Percentiles rank a stretch among this genome's conserved stretches.
These are phyloP conservation scores for Dascyllus trimaculatus DNA, from an alignment of 2,113 vertebrate species.

Conservation along the genomic window DNA sequence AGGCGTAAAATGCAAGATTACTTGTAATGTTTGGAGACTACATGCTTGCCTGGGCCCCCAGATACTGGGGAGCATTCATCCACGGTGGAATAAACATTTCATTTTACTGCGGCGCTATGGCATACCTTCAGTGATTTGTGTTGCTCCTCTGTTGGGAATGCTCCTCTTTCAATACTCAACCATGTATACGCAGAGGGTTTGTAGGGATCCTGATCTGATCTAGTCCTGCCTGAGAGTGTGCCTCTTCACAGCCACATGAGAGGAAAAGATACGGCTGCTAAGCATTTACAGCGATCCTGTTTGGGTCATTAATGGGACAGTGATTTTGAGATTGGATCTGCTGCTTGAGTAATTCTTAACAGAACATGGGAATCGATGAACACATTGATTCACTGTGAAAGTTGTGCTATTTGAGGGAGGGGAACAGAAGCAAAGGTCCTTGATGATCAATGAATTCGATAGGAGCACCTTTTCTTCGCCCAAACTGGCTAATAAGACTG, in stretches of 20 bases:
- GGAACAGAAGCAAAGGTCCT: constrained; percentile 44
- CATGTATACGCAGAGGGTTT: not conserved
- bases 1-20: constrained; percentile 61
- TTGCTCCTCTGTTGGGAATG: not conserved
- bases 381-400: constrained; percentile 57
- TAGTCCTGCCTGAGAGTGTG: not conserved
- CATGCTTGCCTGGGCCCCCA: constrained; percentile 36
- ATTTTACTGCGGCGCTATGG: constrained; percentile 20
- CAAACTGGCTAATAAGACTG: constrained; percentile 67
- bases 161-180: constrained; percentile 11
- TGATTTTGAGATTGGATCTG: constrained; percentile 52
- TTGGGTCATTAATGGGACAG: constrained; percentile 44
- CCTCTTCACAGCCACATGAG: not conserved
- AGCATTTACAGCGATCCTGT: constrained; percentile 19
- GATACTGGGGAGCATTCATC: constrained; percentile 42
- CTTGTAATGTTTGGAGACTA: constrained; percentile 57
- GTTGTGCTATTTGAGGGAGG: constrained; percentile 47
- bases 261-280: constrained; percentile 14
- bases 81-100: constrained; percentile 56
- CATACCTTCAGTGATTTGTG: constrained; percentile 24
- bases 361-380: constrained; percentile 62
- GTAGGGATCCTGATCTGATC: constrained; percentile 26
- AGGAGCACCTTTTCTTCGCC: constrained; percentile 54
- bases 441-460: constrained; percentile 69
- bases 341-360: constrained; percentile 67